Percentiles rank a stretch among this genome's conserved stretches.
phyloP scores from a whole-genome alignment of 2,888 invertebrate genomes.

The Calephelis perditalis region DNA sequence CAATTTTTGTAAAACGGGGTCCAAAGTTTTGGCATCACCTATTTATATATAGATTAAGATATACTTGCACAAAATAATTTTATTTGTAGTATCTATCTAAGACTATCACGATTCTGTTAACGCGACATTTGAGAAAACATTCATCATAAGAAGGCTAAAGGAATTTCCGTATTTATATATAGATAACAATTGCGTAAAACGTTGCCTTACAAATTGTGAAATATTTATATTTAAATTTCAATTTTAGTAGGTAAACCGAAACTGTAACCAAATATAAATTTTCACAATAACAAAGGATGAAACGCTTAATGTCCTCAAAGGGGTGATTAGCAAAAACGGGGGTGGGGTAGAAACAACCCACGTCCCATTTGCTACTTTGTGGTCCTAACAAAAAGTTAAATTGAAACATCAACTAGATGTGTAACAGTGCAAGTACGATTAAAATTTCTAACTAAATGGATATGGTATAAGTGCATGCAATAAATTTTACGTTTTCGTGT shows the following conservation, averaged over 20 bases:
- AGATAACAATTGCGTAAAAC: no score
- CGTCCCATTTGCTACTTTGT: conserved; percentile 23
- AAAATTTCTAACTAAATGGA: conserved; percentile 11
- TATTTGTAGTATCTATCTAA: conserved; percentile 31
- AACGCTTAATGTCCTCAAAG: conserved; percentile 12
- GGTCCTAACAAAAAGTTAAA: conserved; percentile 50
- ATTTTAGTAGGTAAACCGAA: conserved; percentile 5
- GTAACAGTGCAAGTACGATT: conserved; percentile 1
- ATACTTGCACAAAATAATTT: no score
- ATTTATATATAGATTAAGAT: no score
- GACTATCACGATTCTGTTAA: conserved; percentile 53
- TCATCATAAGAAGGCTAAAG: conserved; percentile 65
- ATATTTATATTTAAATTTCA: conserved; percentile 3
- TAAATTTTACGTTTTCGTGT: no score
- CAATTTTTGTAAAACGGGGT: no score
- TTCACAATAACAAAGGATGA: conserved; percentile 9
- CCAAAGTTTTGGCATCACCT: no score
- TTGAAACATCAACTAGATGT: conserved; percentile 49
- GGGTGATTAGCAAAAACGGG: conserved; percentile 17
- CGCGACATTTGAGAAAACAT: conserved; percentile 63
- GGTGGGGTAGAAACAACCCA: conserved; percentile 31
- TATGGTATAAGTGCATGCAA: no score
- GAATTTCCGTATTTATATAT: conserved; percentile 42
- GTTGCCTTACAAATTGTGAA: neutral
- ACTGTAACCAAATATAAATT: conserved; percentile 9